These are phyloP conservation scores for Limenitis camilla DNA, from an alignment of 2,888 invertebrate species.

Conservation along the genomic window DNA sequence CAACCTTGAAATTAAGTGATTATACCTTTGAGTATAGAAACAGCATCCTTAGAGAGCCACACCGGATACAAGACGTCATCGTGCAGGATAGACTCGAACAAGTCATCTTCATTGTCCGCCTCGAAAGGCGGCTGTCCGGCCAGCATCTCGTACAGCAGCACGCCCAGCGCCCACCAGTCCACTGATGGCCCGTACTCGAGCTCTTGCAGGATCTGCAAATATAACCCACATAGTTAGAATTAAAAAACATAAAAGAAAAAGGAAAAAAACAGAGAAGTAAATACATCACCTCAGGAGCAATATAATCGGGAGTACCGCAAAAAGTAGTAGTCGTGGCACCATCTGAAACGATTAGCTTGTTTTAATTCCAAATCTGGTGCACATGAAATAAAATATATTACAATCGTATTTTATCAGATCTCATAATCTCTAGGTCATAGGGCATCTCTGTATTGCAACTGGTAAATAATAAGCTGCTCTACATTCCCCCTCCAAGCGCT, in stretches of 20 bases:
- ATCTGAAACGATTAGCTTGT: constrained; percentile 61
- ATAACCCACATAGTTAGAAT: not conserved
- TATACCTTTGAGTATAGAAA: constrained; percentile 57
- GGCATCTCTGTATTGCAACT: constrained; percentile 25
- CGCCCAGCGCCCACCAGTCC: constrained; percentile 98
- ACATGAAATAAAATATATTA: not conserved
- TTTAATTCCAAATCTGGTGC: not conserved
- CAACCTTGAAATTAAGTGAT: too few species aligned
- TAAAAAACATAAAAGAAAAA: not conserved
- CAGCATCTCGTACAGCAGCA: constrained; percentile 99
- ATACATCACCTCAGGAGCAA: constrained; percentile 89
- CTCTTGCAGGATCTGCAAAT: constrained; percentile 86
- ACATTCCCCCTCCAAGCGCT: constrained; percentile 1
- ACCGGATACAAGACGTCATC: constrained; percentile 99
- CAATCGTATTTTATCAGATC: constrained; percentile 25
- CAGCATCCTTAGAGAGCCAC: constrained; percentile 78
- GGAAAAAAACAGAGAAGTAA: too few species aligned
- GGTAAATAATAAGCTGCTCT: not conserved
- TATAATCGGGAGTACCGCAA: constrained; percentile 99
- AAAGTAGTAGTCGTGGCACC: constrained; percentile 95
- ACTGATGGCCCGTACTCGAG: constrained; percentile 92
- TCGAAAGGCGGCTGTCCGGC: constrained; percentile 99
- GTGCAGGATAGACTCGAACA: constrained; percentile 98
- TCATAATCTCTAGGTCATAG: constrained; percentile 32
- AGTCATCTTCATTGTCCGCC: constrained; percentile 99